Percentiles rank a stretch among this genome's conserved stretches.
phyloP scores from a whole-genome alignment of 2,113 vertebrate species.

The Mus pahari region DNA sequence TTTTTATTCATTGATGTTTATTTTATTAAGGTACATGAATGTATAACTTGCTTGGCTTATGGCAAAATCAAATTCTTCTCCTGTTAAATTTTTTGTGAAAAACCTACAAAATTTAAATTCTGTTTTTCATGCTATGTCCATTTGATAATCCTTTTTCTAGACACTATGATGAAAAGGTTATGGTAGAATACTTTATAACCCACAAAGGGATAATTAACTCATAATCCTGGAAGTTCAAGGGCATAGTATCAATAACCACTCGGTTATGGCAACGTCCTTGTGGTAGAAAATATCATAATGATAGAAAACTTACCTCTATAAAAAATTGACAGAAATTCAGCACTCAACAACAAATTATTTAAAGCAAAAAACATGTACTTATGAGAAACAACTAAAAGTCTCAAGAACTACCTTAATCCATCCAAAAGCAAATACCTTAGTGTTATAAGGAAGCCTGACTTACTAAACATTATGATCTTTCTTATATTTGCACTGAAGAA shows the following conservation, averaged over 20 bases:
- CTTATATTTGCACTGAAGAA: background rate
- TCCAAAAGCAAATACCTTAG: background rate
- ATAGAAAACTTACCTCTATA: background rate
- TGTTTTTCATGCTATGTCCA: background rate
- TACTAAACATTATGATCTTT: background rate
- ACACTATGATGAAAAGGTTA: background rate
- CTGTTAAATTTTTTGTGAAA: background rate
- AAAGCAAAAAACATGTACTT: background rate
- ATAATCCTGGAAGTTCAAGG: background rate
- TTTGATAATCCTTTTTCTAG: background rate
- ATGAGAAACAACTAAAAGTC: background rate
- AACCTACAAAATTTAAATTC: background rate
- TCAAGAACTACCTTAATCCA: background rate
- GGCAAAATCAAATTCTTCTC: background rate
- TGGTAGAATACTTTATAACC: background rate
- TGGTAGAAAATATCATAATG: background rate
- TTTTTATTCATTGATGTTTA: background rate
- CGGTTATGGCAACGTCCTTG: background rate
- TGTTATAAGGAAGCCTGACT: no score
- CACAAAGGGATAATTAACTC: no score
- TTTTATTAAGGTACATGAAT: background rate
- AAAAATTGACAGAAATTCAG: background rate
- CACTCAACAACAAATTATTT: no score
- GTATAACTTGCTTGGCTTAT: background rate
- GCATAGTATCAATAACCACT: accelerated